phyloP scores from a whole-genome alignment of 23 tunicate species.

The Ascidia mentula region DNA sequence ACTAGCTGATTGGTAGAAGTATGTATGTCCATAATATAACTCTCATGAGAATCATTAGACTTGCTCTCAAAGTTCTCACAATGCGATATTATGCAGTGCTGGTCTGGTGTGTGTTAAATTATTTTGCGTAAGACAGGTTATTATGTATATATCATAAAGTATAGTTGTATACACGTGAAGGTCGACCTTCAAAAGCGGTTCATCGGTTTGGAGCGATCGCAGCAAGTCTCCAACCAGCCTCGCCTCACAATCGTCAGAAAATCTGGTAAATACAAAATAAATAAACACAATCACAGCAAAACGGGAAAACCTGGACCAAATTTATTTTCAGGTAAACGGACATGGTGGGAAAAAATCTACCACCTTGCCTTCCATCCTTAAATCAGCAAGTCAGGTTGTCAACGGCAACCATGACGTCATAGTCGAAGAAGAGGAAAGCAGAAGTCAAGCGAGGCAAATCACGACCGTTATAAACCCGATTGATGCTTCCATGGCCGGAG shows the following conservation, averaged over 20 bases:
- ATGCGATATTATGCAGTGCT: too few species aligned
- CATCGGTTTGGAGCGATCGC: background rate
- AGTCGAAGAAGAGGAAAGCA: background rate
- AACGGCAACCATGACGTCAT: background rate
- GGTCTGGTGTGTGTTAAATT: too few species aligned
- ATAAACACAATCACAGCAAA: background rate
- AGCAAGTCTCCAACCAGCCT: background rate
- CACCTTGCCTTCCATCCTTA: background rate
- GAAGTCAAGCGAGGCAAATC: background rate
- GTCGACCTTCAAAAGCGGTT: background rate
- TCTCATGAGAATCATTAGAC: too few species aligned
- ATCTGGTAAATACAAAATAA: background rate
- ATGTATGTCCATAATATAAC: too few species aligned
- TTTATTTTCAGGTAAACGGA: background rate
- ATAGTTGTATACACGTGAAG: background rate
- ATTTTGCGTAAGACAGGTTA: too few species aligned
- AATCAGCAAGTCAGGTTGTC: background rate
- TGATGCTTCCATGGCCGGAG: conserved; percentile 28
- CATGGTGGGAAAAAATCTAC: background rate
- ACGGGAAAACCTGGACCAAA: background rate
- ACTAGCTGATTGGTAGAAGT: too few species aligned
- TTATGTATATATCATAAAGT: too few species aligned
- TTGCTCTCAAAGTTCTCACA: too few species aligned
- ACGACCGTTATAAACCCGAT: background rate
- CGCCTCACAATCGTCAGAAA: background rate